A percentile compares a stretch with the other conserved stretches of the same genome.
Conservation (phyloP, 1,140 invertebrate genomes). For the Drosophila cardini region DNA sequence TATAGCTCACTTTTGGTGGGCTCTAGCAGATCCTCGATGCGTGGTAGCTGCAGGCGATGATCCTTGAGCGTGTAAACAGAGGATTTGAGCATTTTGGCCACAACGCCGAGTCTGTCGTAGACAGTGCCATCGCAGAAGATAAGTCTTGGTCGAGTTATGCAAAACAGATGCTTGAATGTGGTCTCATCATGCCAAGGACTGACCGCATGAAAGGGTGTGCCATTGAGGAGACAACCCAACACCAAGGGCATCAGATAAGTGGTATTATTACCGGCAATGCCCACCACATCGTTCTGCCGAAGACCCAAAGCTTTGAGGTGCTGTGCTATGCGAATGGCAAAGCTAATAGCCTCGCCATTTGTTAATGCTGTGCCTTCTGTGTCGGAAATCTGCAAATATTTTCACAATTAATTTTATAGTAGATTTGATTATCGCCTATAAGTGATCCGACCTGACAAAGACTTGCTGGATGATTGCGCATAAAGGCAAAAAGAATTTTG, state of each 20-base stretch:
- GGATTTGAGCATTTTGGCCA: conserved; percentile 68
- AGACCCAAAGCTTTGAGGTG: conserved; percentile 66
- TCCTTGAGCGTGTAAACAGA: conserved; percentile 75
- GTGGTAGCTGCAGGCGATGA: conserved; percentile 62
- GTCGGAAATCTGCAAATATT: conserved; percentile 63
- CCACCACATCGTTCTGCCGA: conserved; percentile 79
- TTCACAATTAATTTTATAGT: neutral
- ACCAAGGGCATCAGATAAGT: conserved; percentile 79
- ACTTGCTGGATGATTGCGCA: conserved; percentile 76
- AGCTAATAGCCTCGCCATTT: conserved; percentile 76
- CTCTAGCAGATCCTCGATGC: conserved; percentile 75
- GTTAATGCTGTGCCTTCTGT: conserved; percentile 79
- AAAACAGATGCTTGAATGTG: conserved; percentile 78
- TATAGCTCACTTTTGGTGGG: conserved; percentile 68
- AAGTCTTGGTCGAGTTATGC: conserved; percentile 70
- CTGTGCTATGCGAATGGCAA: conserved; percentile 79
- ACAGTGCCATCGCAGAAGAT: conserved; percentile 78
- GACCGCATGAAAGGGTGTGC: conserved; percentile 77
- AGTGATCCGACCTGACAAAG: conserved; percentile 66
- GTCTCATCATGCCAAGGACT: conserved; percentile 73
- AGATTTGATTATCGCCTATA: neutral
- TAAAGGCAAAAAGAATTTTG: conserved; percentile 79
- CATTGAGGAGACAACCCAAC: conserved; percentile 75
- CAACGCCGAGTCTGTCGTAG: conserved; percentile 60
- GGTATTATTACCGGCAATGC: conserved; percentile 71